These are phyloP conservation scores for Myotis lucifugus DNA, from an alignment of 2,113 vertebrate species.

Conservation along the genomic window DNA sequence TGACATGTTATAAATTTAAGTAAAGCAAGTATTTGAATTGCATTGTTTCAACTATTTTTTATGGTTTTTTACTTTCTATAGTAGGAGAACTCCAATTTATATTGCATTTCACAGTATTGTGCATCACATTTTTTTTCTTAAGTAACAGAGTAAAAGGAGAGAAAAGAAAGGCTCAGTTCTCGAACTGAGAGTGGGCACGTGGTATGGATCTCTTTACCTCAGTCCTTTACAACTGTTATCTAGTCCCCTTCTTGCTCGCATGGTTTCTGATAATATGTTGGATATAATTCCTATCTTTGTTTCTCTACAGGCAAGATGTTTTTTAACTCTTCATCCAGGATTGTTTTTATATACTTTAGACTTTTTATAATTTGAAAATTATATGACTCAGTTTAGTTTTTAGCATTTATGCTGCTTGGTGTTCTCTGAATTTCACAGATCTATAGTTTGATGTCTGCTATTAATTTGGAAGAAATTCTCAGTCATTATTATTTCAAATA, in stretches of 20 bases:
- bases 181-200: rapidly evolving
- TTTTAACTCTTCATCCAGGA: background rate
- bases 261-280: background rate
- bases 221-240: background rate
- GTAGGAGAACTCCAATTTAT: background rate
- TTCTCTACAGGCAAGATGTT: background rate
- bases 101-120: background rate
- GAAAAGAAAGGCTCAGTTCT: background rate
- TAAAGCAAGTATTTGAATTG: background rate
- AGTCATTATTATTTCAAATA: background rate
- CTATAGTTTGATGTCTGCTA: background rate
- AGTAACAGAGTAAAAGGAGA: background rate
- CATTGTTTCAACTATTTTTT: background rate
- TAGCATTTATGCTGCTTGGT: background rate
- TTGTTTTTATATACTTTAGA: background rate
- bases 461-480: background rate
- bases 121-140: background rate
- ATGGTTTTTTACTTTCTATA: background rate
- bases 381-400: background rate
- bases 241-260: background rate
- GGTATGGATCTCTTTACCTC: background rate
- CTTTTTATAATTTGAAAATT: background rate
- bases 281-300: background rate
- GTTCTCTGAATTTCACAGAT: background rate
- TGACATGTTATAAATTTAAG: background rate